These are phyloP conservation scores for Dinomys branickii DNA, from an alignment of 2,113 vertebrate genomes.

Conservation along the genomic window DNA sequence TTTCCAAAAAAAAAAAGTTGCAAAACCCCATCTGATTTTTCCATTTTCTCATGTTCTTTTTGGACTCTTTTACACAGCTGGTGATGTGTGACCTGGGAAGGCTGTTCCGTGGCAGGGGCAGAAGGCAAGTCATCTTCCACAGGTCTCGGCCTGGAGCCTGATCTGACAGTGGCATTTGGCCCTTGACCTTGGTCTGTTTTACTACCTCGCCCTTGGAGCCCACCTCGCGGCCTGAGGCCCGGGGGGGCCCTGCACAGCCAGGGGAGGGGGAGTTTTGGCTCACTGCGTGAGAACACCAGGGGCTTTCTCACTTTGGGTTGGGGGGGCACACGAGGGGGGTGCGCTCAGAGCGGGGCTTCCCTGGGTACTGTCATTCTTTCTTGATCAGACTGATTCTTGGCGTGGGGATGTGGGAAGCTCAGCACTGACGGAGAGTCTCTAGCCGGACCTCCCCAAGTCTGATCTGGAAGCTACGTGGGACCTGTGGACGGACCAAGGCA, in stretches of 20 bases:
- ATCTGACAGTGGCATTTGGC: background rate
- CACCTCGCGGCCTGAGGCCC: background rate
- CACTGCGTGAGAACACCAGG: background rate
- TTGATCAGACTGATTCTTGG: background rate
- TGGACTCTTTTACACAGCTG: slow-evolving; percentile 5
- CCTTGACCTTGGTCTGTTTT: slow-evolving; percentile 22
- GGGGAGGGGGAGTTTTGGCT: background rate
- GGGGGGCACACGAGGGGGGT: background rate
- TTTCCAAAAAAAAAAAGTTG: slow-evolving; percentile 33
- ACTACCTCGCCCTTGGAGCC: fast-evolving
- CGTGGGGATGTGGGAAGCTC: background rate
- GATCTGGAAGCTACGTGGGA: background rate
- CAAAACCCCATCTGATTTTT: slow-evolving; percentile 75
- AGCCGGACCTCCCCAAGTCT: background rate
- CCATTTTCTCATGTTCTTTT: slow-evolving; percentile 63
- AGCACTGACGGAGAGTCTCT: background rate
- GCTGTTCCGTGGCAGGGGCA: background rate
- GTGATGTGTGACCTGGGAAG: background rate
- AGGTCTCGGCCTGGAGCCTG: background rate
- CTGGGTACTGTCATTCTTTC: background rate
- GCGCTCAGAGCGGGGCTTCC: background rate
- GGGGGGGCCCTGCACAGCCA: background rate
- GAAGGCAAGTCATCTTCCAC: background rate
- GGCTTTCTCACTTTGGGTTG: background rate
- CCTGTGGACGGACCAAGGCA: background rate